These are phyloP conservation scores for Hyla sarda DNA, from an alignment of 2,113 vertebrate genomes.

Conservation along the genomic window DNA sequence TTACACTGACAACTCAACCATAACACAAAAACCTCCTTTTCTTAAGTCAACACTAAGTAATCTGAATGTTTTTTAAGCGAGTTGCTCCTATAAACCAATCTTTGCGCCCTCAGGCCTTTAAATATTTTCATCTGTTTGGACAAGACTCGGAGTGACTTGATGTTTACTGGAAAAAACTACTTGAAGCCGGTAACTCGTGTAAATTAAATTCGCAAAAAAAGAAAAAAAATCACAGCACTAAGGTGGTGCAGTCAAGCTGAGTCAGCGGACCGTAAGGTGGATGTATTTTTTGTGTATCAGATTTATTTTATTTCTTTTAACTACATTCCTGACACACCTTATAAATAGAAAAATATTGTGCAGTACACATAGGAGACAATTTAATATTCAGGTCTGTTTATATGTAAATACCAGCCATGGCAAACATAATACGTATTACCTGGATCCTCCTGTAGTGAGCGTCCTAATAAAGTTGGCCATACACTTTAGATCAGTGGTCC, in stretches of 20 bases:
- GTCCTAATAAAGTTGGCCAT: too few relatives aligned
- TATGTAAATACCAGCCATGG: neutral
- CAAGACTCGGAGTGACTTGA: conserved; percentile 25
- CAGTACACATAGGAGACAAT: neutral
- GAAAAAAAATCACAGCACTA: neutral
- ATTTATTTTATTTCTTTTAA: too few relatives aligned
- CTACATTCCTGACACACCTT: neutral
- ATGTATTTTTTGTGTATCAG: neutral
- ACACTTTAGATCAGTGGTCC: too few relatives aligned
- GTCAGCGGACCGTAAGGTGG: neutral
- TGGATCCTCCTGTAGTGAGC: too few relatives aligned
- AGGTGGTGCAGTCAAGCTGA: neutral
- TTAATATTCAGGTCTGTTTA: neutral
- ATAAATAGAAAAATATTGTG: conserved; percentile 1
- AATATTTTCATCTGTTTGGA: conserved; percentile 57
- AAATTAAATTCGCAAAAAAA: neutral
- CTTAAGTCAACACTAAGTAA: neutral
- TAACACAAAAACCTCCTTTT: neutral
- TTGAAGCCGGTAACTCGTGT: conserved; percentile 32
- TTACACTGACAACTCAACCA: neutral
- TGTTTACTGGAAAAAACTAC: conserved; percentile 53
- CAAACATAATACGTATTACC: neutral
- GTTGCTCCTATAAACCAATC: neutral
- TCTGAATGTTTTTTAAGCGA: neutral
- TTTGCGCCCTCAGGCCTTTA: conserved; percentile 12